phyloP scores from a whole-genome alignment of 2,113 vertebrate genomes.

The Notechis scutatus region DNA sequence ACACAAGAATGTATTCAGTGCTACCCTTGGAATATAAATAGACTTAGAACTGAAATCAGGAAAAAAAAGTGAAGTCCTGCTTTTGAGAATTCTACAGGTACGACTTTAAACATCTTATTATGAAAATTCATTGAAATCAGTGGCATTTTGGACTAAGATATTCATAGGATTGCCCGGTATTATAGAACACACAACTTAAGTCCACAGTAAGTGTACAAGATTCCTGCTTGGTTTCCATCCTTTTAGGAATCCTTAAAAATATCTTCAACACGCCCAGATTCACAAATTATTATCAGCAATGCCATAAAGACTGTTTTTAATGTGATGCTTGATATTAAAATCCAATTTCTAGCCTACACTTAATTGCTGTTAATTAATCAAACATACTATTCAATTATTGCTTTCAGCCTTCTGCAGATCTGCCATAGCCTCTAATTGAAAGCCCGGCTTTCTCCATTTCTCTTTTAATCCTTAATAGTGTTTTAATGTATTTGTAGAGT shows the following conservation, averaged over 20 bases:
- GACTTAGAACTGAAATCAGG: not conserved
- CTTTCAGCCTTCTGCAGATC: conserved; percentile 21
- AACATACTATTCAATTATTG: conserved; percentile 17
- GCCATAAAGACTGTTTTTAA: not conserved
- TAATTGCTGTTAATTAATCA: conserved; percentile 29
- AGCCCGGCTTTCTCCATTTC: conserved; percentile 59
- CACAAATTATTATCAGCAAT: conserved; percentile 10
- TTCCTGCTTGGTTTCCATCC: not conserved
- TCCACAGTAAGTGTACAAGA: not conserved
- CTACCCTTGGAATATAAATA: not conserved
- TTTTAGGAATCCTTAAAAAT: not conserved
- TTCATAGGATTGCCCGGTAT: not conserved
- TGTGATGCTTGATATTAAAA: conserved; percentile 1
- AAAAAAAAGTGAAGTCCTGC: not conserved
- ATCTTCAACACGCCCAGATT: not conserved
- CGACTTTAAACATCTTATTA: not conserved
- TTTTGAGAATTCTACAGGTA: too few relatives aligned
- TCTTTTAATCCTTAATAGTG: conserved; percentile 59
- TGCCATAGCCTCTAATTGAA: conserved; percentile 55
- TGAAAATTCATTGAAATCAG: not conserved
- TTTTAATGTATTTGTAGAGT: conserved; percentile 69
- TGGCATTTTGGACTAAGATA: not conserved
- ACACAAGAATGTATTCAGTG: not conserved
- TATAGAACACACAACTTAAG: not conserved
- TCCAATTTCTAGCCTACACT: conserved; percentile 7